Conservation (phyloP, 2,797 vertebrate genomes). For the Sebastes baramenuke region DNA sequence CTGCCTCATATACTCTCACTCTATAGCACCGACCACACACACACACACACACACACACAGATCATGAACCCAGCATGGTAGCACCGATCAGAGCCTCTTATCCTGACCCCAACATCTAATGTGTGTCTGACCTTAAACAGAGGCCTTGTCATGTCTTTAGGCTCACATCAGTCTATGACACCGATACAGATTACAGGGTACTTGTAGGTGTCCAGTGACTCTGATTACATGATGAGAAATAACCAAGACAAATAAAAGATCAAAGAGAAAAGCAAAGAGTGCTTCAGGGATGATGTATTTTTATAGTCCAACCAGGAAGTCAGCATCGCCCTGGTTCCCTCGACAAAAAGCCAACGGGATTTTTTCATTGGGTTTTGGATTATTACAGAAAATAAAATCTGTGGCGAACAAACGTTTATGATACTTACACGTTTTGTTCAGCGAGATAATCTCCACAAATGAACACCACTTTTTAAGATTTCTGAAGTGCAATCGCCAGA, state of each 20-base stretch:
- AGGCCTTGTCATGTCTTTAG: neutral
- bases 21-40: conserved; percentile 15
- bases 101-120: conserved; percentile 12
- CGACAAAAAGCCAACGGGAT: no score
- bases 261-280: no score
- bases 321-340: no score
- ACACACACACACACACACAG: conserved; percentile 21
- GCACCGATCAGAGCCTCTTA: conserved; percentile 22
- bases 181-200: neutral
- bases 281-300: no score
- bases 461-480: no score
- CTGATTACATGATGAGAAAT: neutral
- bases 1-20: conserved; percentile 46
- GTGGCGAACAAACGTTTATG: no score
- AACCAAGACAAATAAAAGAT: neutral
- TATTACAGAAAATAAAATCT: no score
- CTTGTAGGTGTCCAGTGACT: neutral
- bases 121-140: conserved; percentile 12
- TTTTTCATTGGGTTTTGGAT: no score
- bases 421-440: no score
- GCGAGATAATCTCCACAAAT: no score
- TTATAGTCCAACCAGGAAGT: no score
- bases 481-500: no score
- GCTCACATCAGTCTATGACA: neutral
- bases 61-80: conserved; percentile 40